A percentile compares a stretch with the other conserved stretches of the same genome.
These are phyloP conservation scores for Oryzias dopingdopingensis DNA, from an alignment of 2,797 vertebrate genomes.

Conservation along the genomic window DNA sequence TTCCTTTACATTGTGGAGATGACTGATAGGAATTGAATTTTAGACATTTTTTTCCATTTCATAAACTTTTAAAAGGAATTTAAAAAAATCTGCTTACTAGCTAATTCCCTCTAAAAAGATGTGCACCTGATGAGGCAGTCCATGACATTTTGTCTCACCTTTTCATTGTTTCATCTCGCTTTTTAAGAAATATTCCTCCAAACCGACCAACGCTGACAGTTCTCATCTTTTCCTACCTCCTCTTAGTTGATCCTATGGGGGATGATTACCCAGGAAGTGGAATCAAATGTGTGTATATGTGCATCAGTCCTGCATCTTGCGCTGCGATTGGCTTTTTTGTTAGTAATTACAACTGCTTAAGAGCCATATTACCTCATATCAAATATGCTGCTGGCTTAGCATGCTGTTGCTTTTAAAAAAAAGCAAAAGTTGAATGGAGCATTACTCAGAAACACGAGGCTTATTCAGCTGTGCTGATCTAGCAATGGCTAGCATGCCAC, in stretches of 20 bases:
- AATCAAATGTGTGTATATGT: constrained; percentile 99
- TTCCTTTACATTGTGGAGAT: constrained; percentile 31
- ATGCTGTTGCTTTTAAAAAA: constrained; percentile 70
- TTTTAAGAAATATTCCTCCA: constrained; percentile 54
- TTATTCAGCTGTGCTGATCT: constrained; percentile 43
- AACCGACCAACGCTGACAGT: constrained; percentile 75
- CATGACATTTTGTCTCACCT: constrained; percentile 28
- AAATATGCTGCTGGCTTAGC: constrained; percentile 80
- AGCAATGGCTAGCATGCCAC: constrained; percentile 47
- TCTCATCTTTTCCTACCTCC: constrained; percentile 89
- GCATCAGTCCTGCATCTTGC: constrained; percentile 66
- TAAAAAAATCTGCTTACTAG: constrained; percentile 31
- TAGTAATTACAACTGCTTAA: constrained; percentile 64
- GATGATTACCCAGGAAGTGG: constrained; percentile 97
- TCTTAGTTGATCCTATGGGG: constrained; percentile 94
- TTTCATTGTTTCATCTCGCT: constrained; percentile 24
- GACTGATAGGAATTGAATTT: constrained; percentile 33
- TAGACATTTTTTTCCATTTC: constrained; percentile 42
- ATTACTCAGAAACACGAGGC: constrained; percentile 75
- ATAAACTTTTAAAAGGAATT: constrained; percentile 36
- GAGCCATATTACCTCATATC: constrained; percentile 30
- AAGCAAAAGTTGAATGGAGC: constrained; percentile 60
- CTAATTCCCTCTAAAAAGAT: constrained; percentile 40
- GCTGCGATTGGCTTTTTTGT: constrained; percentile 44
- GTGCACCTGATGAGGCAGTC: constrained; percentile 39